phyloP scores from a whole-genome alignment of 2,888 invertebrate species.

The Piscicola geometra region DNA sequence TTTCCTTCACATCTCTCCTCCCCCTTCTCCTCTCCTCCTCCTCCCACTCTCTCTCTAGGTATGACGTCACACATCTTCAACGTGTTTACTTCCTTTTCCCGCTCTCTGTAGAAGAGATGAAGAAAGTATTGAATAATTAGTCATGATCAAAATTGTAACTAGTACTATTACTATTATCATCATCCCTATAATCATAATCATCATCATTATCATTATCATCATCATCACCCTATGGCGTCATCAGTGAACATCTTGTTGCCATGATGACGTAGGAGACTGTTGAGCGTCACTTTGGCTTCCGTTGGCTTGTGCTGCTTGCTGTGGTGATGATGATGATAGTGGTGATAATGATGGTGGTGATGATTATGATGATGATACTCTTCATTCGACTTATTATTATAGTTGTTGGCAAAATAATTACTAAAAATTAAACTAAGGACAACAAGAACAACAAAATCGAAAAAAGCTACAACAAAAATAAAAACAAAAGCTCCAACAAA shows the following conservation, averaged over 20 bases:
- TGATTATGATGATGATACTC: no score
- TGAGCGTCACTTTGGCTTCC: constrained; percentile 3
- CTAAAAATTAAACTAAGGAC: no score
- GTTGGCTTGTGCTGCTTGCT: not conserved
- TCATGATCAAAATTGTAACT: not conserved
- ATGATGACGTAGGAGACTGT: constrained; percentile 18
- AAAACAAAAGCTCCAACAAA: no score
- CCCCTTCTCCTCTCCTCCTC: not conserved
- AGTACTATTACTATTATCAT: not conserved
- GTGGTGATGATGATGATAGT: not conserved
- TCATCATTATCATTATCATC: not conserved
- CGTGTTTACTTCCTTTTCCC: constrained; percentile 47
- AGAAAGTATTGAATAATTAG: not conserved
- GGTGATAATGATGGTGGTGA: no score
- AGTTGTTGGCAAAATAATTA: no score
- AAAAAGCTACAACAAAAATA: no score
- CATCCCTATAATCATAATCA: no score
- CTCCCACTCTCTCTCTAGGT: constrained; percentile 39
- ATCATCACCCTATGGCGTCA: not conserved
- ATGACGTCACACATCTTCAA: constrained; percentile 48
- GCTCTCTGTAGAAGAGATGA: constrained; percentile 25
- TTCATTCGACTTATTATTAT: no score
- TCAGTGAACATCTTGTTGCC: not conserved
- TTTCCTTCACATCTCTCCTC: not conserved
- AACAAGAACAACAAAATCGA: no score